These are phyloP conservation scores for Oncopodura yosiiana DNA, from an alignment of 1,140 invertebrate species.

Conservation along the genomic window DNA sequence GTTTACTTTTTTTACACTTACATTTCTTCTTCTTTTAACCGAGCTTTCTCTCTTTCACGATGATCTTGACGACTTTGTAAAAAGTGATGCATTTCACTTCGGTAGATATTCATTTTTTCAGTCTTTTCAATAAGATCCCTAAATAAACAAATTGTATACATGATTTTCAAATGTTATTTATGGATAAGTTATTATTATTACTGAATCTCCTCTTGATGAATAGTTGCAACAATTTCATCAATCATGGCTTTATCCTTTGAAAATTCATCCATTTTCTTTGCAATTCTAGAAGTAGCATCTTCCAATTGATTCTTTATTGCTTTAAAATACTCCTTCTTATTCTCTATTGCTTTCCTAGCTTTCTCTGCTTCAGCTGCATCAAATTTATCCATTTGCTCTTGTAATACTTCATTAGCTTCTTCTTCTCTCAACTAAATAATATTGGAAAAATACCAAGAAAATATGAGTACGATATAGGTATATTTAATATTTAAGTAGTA, in stretches of 20 bases:
- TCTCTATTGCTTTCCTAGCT: neutral
- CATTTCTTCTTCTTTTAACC: slow-evolving; percentile 23
- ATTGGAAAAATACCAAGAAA: no score
- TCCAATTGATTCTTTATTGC: slow-evolving; percentile 26
- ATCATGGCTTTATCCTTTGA: slow-evolving; percentile 29
- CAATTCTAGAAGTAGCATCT: slow-evolving; percentile 19
- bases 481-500: neutral
- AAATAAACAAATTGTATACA: neutral
- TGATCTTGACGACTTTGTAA: slow-evolving; percentile 7
- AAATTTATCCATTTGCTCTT: slow-evolving; percentile 21
- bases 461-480: no score
- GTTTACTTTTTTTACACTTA: slow-evolving; percentile 11
- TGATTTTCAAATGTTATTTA: slow-evolving; percentile 1
- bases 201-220: slow-evolving; percentile 31
- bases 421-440: slow-evolving; percentile 18
- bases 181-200: slow-evolving; percentile 4
- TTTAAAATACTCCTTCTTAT: slow-evolving; percentile 24
- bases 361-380: slow-evolving; percentile 25
- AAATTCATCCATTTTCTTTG: slow-evolving; percentile 23
- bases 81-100: slow-evolving; percentile 26
- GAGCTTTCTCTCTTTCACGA: slow-evolving; percentile 12
- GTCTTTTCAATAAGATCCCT: slow-evolving; percentile 29
- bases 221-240: slow-evolving; percentile 28
- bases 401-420: slow-evolving; percentile 26
- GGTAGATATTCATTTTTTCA: slow-evolving; percentile 28